Conservation (phyloP, 53 echinoderm and acorn worm species). For the Glandiceps talaboti region DNA sequence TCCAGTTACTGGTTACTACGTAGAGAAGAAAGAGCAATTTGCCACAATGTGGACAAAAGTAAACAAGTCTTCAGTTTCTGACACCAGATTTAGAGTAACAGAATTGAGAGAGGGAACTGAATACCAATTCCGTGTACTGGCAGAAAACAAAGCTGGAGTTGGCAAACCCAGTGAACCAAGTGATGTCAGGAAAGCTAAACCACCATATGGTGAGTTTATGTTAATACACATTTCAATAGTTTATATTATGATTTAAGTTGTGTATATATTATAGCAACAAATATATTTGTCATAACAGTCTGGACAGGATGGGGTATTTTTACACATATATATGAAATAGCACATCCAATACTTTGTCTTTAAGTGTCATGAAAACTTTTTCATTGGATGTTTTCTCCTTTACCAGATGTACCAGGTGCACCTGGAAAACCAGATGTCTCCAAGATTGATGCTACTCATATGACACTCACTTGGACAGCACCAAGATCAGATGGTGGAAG, state of each 20-base stretch:
- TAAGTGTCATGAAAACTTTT: no score
- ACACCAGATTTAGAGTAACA: not conserved
- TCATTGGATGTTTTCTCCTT: no score
- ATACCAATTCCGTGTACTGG: constrained; percentile 10
- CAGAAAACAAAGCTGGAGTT: constrained; percentile 8
- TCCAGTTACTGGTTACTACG: constrained; percentile 3
- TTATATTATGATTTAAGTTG: no score
- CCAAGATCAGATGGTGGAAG: constrained; percentile 75
- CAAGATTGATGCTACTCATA: constrained; percentile 50
- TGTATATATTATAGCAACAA: no score
- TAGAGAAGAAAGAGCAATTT: constrained; percentile 8
- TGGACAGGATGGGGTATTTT: no score
- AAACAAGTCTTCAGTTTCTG: not conserved
- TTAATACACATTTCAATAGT: no score
- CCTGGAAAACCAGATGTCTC: constrained; percentile 60
- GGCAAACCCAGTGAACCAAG: constrained; percentile 6
- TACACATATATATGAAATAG: no score
- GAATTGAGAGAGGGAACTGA: constrained; percentile 1
- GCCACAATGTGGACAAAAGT: constrained; percentile 2
- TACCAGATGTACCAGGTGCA: constrained; percentile 49
- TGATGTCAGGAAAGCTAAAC: constrained; percentile 1
- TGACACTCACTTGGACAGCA: constrained; percentile 54
- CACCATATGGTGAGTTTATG: constrained; percentile 7
- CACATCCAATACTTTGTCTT: no score
- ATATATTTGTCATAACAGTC: no score